Base-by-base conservation (phyloP, 2,888 invertebrate genomes). In the Fragum fragum region DNA sequence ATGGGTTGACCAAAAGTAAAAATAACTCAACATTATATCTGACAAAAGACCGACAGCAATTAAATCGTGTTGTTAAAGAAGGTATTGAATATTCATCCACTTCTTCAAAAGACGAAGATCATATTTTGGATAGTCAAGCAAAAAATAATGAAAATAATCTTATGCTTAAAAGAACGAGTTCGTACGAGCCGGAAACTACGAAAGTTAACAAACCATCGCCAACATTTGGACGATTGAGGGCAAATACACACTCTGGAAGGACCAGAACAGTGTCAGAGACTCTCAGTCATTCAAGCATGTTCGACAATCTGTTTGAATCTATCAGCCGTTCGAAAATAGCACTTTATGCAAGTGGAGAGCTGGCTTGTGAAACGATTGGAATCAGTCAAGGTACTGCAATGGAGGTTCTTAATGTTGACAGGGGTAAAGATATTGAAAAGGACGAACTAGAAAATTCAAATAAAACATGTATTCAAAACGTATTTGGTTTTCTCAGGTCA, bases 321-420 rank as follows among this genome's bases (percentile, higher is more conserved):
- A 63, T 73, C 14, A 47, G 47, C 18, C 26, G 52, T 39, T 73
- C 79, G 16, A 73, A 61, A 29, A 47, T 70, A 23, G 79, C 73
- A 11, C 26, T 79, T 21, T 73, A 70, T 36, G n/a, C 79, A 2
- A 73, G 73, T 26, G 52, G 55, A 9, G 79, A 79, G n/a, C 53
- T 66, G 7, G 14, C 57, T 26, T 68, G 39, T 68, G 69, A 47
- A 21, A 61, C 74, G 9, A 39, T 73, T 18, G 71, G 29, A n/a
- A 28, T 68, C 14, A 16, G 36, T 32, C 6, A 71, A 26, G 16
- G 21, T 14, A 36, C 29, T 9, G 26, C 0, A 21, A n/a, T 66
- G 1, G 21, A 66, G 14, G 42, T 16, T 39, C 0, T 9, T 42
- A 29, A 14, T 26, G 23, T 9, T 21, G 16, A 18, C 2, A 6